Evolutionary conservation across 1,140 invertebrate genomes (phyloP), one percentile per base, ranked within the genome.

Genomic region (Bradysia coprophila): DNA sequence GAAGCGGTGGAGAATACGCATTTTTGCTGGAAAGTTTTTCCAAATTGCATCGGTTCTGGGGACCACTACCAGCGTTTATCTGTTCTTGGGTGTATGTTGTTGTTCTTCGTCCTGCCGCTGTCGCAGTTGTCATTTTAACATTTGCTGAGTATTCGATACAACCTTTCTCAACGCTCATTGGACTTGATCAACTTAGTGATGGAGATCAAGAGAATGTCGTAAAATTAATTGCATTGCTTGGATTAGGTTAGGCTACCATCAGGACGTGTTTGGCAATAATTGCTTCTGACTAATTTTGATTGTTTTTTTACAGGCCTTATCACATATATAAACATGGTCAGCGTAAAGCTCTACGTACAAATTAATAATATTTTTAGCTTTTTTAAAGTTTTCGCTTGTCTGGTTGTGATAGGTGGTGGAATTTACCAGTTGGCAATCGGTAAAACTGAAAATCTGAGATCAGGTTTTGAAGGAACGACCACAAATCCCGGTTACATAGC

Each of bases 291-390:
- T n/a, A n/a, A n/a, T n/a, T n/a, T n/a, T n/a, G n/a, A n/a, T n/a
- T 28, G 24, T 8, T 28, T 6, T 53, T 42, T 78, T 78, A 49
- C 64, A 87, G 84, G 73, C 52, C 51, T 88, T 21, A 81, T 94
- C 49, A 90, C 89, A 0, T 85, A 81, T 54, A 80, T 93, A 28
- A 95, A 95, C 55, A 74, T 86, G 41, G 76, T 70, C 13, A 90
- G 87, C 54, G 90, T 94, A 2, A 84, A 85, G 51, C 66, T 91
- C 47, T 88, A 88, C 36, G 84, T 91, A 0, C 76, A 75, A 49
- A 74, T 93, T 0, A 88, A 94, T 53, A 92, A 94, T 55, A 62
- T 88, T 16, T 94, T 93, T 51, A 84, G 83, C 0, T 69, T 78
- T 3, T 85, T 81, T 49, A 95, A 95, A 67, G 66, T 95, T 1